Conservation (phyloP, 2,113 vertebrate genomes). For the Sialia sialis region DNA sequence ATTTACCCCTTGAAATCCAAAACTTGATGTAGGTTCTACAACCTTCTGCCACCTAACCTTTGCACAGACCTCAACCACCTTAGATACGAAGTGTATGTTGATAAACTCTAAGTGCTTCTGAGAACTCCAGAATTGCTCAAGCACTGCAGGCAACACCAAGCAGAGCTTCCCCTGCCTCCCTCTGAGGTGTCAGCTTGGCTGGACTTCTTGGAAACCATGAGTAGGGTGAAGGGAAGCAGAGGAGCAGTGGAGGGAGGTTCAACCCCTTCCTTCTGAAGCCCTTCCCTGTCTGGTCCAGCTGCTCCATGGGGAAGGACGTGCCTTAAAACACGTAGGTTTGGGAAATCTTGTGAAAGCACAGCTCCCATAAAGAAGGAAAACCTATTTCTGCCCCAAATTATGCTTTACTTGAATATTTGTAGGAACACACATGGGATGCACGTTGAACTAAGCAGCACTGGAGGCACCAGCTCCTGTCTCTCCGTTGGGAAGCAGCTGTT, state of each 20-base stretch:
- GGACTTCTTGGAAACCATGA: slow-evolving; percentile 34
- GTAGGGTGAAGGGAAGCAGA: not conserved
- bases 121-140: slow-evolving; percentile 51
- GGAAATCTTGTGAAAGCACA: not conserved
- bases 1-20: not conserved
- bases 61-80: not conserved
- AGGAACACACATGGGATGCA: accelerated
- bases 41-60: not conserved
- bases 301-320: not conserved
- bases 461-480: not conserved
- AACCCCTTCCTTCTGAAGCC: not conserved
- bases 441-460: accelerated
- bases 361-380: not conserved
- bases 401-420: not conserved
- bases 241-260: not conserved
- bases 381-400: not conserved
- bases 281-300: not conserved
- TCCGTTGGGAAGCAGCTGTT: not conserved
- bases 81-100: not conserved
- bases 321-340: accelerated
- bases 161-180: slow-evolving; percentile 25
- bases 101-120: not conserved
- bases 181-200: accelerated
- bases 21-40: not conserved
- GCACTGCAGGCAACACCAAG: not conserved